Evolutionary conservation across 2,797 vertebrate species (phyloP).

Genomic region (Vireo griseus): DNA sequence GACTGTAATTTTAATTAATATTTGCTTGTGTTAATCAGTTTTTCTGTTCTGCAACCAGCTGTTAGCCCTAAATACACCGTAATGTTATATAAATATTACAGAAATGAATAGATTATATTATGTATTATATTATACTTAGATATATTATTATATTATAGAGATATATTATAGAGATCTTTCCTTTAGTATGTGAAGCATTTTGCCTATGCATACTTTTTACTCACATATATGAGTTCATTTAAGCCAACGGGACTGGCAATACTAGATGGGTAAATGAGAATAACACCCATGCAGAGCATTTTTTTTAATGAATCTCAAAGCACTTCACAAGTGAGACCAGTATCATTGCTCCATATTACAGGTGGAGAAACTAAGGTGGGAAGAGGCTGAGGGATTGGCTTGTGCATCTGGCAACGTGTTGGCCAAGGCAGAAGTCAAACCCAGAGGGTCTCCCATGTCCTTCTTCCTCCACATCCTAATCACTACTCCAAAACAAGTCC

Average conservation of each 20-base stretch:
- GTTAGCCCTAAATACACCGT: background rate
- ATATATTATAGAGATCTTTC: background rate
- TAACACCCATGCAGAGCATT: background rate
- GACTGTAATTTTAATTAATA: constrained; percentile 32
- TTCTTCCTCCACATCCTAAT: background rate
- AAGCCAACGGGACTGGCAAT: background rate
- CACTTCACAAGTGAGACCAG: background rate
- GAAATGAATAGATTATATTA: background rate
- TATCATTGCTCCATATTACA: background rate
- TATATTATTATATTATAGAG: background rate
- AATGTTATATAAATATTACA: background rate
- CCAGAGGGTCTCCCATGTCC: background rate
- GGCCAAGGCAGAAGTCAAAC: background rate
- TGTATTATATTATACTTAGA: background rate
- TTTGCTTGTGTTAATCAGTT: background rate
- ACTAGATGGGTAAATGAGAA: background rate
- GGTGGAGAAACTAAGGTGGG: background rate
- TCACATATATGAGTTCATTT: background rate
- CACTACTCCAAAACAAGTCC: background rate
- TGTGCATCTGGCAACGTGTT: accelerated
- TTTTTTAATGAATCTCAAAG: background rate
- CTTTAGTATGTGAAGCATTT: background rate
- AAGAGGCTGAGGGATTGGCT: background rate
- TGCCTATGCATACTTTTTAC: background rate
- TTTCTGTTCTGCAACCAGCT: background rate